These are phyloP conservation scores for Heliocidaris tuberculata DNA, from an alignment of 35 echinoderm and acorn worm genomes.

Conservation along the genomic window DNA sequence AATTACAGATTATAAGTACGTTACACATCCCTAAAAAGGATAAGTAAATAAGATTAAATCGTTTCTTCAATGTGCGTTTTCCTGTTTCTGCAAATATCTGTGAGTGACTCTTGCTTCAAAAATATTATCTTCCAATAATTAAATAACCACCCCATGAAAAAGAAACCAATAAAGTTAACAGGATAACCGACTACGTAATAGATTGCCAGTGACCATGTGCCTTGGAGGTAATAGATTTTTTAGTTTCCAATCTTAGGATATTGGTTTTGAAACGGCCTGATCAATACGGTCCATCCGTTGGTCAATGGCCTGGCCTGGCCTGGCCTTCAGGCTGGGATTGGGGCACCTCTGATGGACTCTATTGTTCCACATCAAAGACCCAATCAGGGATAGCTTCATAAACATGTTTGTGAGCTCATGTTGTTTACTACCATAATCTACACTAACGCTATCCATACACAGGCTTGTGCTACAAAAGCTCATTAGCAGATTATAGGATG, in stretches of 20 bases:
- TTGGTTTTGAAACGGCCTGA: background rate
- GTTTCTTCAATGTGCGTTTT: background rate
- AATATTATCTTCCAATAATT: too few species aligned
- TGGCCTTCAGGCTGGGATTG: too few species aligned
- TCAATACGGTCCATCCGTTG: conserved; percentile 2
- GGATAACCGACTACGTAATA: background rate
- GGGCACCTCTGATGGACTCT: background rate
- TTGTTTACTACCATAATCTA: conserved; percentile 25
- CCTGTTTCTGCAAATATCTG: background rate
- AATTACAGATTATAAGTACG: too few species aligned
- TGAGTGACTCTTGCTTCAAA: background rate
- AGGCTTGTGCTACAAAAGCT: background rate
- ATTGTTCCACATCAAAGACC: background rate
- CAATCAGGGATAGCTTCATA: conserved; percentile 5
- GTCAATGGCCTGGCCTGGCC: background rate
- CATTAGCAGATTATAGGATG: background rate
- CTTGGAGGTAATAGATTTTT: conserved; percentile 3
- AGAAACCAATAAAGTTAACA: too few species aligned
- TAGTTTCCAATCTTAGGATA: background rate
- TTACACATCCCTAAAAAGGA: too few species aligned
- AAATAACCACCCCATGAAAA: too few species aligned
- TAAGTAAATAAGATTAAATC: too few species aligned
- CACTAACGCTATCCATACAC: background rate
- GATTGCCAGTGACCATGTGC: background rate
- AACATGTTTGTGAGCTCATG: conserved; percentile 26